Percentiles rank a stretch among this genome's conserved stretches.
phyloP scores from a whole-genome alignment of 2,113 vertebrate genomes.

The Odontophorus gujanensis region DNA sequence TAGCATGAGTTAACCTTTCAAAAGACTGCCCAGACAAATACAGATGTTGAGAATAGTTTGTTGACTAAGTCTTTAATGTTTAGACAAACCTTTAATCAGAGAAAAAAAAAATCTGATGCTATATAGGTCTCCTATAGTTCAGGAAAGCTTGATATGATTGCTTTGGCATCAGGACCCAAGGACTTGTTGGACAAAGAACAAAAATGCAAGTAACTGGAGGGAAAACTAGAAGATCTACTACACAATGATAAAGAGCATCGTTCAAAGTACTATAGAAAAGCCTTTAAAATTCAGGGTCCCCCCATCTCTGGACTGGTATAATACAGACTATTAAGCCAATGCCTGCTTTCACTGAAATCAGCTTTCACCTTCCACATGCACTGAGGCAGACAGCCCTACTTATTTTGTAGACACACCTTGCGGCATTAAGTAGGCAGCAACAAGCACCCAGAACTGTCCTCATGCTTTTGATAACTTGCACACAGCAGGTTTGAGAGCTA shows the following conservation, averaged over 20 bases:
- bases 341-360: background rate
- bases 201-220: background rate
- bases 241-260: background rate
- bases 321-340: background rate
- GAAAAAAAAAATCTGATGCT: background rate
- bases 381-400: background rate
- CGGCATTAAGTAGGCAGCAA: background rate
- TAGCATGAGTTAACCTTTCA: background rate
- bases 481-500: background rate
- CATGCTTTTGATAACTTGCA: background rate
- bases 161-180: background rate
- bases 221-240: background rate
- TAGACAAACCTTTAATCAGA: background rate
- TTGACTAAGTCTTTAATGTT: background rate
- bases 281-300: background rate
- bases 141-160: background rate
- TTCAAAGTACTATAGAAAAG: background rate
- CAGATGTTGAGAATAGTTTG: background rate
- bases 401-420: background rate
- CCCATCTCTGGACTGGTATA: background rate
- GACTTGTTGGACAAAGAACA: background rate
- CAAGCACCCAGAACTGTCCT: background rate
- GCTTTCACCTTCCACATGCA: background rate
- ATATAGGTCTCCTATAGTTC: rapidly evolving
- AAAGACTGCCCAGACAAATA: background rate